These are phyloP conservation scores for Drymonia ruficornis DNA, from an alignment of 2,888 invertebrate species.

Conservation along the genomic window DNA sequence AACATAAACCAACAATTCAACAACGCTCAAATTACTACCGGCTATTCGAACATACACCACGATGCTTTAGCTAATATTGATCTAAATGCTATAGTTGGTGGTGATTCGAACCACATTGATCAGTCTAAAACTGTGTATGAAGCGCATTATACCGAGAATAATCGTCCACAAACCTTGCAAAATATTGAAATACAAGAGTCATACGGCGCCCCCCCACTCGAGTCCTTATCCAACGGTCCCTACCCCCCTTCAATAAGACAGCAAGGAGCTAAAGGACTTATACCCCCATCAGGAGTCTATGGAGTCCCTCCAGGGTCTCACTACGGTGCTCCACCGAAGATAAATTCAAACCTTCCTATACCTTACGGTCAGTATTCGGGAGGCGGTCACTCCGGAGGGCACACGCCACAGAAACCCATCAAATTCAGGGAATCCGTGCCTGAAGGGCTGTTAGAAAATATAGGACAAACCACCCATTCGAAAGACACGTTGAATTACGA, in stretches of 20 bases:
- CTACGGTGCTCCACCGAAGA: conserved; percentile 72
- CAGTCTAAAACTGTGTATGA: conserved; percentile 80
- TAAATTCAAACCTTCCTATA: conserved; percentile 64
- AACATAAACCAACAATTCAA: conserved; percentile 36
- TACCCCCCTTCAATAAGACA: conserved; percentile 68
- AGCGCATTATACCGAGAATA: conserved; percentile 77
- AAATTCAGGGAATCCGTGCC: conserved; percentile 91
- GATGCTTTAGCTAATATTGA: conserved; percentile 75
- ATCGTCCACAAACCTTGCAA: conserved; percentile 36
- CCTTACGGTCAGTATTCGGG: conserved; percentile 75
- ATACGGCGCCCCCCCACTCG: conserved; percentile 73
- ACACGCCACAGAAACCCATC: conserved; percentile 85
- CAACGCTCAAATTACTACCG: conserved; percentile 63
- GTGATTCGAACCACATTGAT: conserved; percentile 77
- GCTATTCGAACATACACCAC: conserved; percentile 75
- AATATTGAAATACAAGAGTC: conserved; percentile 63
- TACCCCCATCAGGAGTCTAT: conserved; percentile 86
- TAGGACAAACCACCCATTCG: conserved; percentile 86
- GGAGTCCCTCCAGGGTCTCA: conserved; percentile 85
- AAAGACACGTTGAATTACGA: conserved; percentile 86
- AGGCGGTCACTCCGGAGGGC: conserved; percentile 72
- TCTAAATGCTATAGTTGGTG: conserved; percentile 71
- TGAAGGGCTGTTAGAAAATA: conserved; percentile 87
- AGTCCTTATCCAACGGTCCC: conserved; percentile 71
- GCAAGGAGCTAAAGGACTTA: conserved; percentile 79